Conservation (phyloP, 2,797 vertebrate species). For the Diplodus puntazzo region DNA sequence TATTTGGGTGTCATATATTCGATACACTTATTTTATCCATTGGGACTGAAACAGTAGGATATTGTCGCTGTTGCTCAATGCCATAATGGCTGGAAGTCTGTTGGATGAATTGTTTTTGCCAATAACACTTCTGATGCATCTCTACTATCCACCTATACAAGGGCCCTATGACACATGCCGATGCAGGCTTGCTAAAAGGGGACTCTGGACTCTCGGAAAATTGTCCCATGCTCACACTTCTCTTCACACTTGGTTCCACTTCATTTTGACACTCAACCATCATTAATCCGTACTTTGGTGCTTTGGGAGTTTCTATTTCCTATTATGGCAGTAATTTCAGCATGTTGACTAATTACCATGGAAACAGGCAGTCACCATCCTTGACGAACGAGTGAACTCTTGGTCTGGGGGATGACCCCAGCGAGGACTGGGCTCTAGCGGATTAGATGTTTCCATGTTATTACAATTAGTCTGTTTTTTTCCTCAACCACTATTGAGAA, state of each 20-base stretch:
- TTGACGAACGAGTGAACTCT: conserved; percentile 54
- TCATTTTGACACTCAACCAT: conserved; percentile 46
- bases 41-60: not conserved
- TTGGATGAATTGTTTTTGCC: not conserved
- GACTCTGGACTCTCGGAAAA: conserved; percentile 15
- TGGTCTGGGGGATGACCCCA: conserved; percentile 51
- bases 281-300: conserved; percentile 50
- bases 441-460: conserved; percentile 69
- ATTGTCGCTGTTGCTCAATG: not conserved
- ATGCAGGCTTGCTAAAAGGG: conserved; percentile 18
- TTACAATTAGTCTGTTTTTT: conserved; percentile 41
- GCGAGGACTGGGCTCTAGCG: conserved; percentile 37
- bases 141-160: not conserved
- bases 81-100: not conserved
- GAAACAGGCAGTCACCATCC: conserved; percentile 62
- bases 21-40: not conserved
- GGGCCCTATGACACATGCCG: not conserved
- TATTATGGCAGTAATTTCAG: conserved; percentile 70
- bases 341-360: conserved; percentile 57
- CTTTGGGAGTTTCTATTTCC: conserved; percentile 61
- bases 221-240: conserved; percentile 22
- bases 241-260: conserved; percentile 76
- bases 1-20: not conserved
- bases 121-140: not conserved
- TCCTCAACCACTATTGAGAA: conserved; percentile 18